phyloP scores from a whole-genome alignment of 35 echinoderm and acorn worm genomes.

The Hemicentrotus pulcherrimus region DNA sequence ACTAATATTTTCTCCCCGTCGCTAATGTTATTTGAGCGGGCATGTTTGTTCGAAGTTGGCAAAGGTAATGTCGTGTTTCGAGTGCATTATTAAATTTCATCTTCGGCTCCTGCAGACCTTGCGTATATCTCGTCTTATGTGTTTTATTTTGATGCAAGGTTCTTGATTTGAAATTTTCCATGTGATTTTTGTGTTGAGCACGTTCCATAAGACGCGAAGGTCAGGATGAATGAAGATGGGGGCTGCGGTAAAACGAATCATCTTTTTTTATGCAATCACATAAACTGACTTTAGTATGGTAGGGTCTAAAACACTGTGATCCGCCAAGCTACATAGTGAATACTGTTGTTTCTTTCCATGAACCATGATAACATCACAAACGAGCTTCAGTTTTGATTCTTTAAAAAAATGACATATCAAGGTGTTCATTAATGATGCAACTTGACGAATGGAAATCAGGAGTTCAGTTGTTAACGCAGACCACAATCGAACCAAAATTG shows the following conservation, averaged over 20 bases:
- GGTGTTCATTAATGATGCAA: no score
- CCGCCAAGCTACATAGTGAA: background rate
- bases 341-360: background rate
- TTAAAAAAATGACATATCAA: no score
- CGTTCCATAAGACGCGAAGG: background rate
- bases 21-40: background rate
- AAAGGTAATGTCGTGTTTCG: background rate
- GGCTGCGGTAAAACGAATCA: background rate
- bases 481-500: no score
- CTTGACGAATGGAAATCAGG: no score
- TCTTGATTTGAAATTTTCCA: background rate
- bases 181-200: background rate
- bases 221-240: background rate
- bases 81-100: background rate
- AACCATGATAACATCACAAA: no score
- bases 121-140: background rate
- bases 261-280: background rate
- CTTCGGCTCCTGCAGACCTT: background rate
- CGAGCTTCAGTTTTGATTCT: no score
- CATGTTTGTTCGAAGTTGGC: constrained; percentile 6
- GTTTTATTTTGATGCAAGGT: background rate
- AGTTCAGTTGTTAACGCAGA: no score
- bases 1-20: background rate
- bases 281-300: background rate
- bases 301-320: background rate